Conservation (phyloP, 2,888 invertebrate species). For the Torymus texanus region DNA sequence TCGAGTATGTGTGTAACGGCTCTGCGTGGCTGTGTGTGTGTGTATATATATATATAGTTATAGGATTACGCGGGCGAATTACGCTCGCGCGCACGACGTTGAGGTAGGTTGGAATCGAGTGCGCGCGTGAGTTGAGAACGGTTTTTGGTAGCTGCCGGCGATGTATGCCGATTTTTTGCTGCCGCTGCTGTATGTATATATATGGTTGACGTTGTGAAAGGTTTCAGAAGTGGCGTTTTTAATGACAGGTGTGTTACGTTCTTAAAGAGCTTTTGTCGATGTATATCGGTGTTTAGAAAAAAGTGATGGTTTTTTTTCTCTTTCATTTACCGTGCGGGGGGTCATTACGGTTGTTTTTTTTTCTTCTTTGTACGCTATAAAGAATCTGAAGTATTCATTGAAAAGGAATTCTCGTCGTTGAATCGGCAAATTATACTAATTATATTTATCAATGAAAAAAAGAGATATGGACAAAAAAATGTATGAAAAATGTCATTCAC, state of each 20-base stretch:
- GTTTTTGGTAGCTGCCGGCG: constrained; percentile 29
- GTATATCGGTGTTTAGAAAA: constrained; percentile 17
- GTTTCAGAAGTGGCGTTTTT: constrained; percentile 22
- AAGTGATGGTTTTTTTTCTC: background rate
- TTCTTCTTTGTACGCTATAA: background rate
- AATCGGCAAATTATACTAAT: background rate
- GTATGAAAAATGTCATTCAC: no score
- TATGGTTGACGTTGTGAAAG: constrained; percentile 4
- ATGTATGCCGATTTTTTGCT: background rate
- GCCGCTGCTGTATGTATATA: background rate
- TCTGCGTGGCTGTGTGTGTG: no score
- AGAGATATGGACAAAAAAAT: no score
- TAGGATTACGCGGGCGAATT: no score
- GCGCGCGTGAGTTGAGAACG: background rate
- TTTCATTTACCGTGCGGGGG: background rate
- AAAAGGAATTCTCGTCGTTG: background rate
- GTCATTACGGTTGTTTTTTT: no score
- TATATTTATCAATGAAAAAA: background rate
- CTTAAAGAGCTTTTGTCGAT: constrained; percentile 20
- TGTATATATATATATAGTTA: no score
- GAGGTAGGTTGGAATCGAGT: no score
- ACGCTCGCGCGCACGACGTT: no score
- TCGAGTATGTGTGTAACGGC: no score
- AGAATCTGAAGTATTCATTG: background rate
- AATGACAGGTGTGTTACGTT: constrained; percentile 33